Evolutionary conservation across 2,797 vertebrate genomes (phyloP), one percentile per base, ranked within the genome.

Genomic region (Pelobates cultripes): DNA sequence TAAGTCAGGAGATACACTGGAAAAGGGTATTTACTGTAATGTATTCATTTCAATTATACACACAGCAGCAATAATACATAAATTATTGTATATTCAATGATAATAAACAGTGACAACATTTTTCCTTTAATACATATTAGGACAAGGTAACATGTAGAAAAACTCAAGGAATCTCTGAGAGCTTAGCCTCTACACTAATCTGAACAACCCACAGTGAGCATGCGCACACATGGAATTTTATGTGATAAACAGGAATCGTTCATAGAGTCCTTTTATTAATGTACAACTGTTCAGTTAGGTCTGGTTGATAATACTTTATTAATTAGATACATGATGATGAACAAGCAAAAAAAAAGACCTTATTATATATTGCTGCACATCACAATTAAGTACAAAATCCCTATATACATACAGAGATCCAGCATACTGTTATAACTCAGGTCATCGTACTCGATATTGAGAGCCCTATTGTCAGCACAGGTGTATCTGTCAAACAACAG

Each of bases 241-340:
- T 14, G 3, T 61, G 57, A 61, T 61, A 14, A 14, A 61, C 5
- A 14, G 57, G 57, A 61, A 28, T 28, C 57, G 14, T 61, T 61
- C 57, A 61, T 28, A 28, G 5, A 5, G 14, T 61, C 10, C 47
- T n/a, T 12, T 64, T 64, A 8, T 40, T 64, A 64, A 64, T 64
- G 28, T 14, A 64, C 61, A 64, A 64, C 4, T 7, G 28, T 40
- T 64, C 10, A 40, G 10, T 40, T 6, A 14, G n/a, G 28, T 28
- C 61, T 64, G 4, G 14, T 28, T 64, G 4, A 57, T 61, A 61
- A 73, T 79, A 6, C 15, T 44, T 55, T 73, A 60, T 17, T 70
- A 81, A 75, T 75, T 61, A 75, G 79, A 57, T n/a, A 80, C 40
- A 72, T 75, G 72, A 75, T 80, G 64, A 63, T 43, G 14, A 41